Base-by-base conservation (phyloP, 2,797 vertebrate genomes). In the Coreius guichenoti region DNA sequence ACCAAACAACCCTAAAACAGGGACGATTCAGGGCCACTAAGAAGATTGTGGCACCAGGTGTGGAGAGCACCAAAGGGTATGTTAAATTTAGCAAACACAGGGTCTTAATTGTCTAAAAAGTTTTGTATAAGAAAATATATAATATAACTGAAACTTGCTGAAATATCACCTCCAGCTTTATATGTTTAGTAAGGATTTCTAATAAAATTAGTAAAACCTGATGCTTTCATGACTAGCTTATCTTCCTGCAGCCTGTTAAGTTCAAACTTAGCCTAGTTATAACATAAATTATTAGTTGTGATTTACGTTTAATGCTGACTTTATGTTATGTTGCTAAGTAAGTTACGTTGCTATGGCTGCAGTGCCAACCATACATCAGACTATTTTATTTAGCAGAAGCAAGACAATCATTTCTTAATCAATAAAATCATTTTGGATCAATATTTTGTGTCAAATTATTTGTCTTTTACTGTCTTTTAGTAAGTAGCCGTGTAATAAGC, bases 41-140 rank as follows among this genome's bases (percentile, higher is more conserved):
- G 65, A 87, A 63, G 21, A 85, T 78, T 73, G 80, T 82, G 26
- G 73, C 67, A 78, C 83, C 83, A 51, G 83, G 87, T 69, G 83
- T 82, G 70, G 83, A 85, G 83, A 82, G 72, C 63, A 85, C 79
- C 39, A 80, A 61, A 63, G 61, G 49, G 36, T 85, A 65, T 36
- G n/a, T 33, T 23, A 47, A 13, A 49, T 67, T 8, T 47, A 47
- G 13, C 45, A 47, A 14, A 47, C 13, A 47, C 3, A 8, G 1
- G 7, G 7, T 39, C 8, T 36, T 36, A n/a, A n/a, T n/a, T n/a
- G n/a, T n/a, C n/a, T n/a, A n/a, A n/a, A n/a, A n/a, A n/a, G n/a
- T 36, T 36, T 36, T 36, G 33, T 36, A 36, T 36, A 36, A n/a
- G n/a, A n/a, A n/a, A 36, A 36, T 33, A 33, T 33, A 33, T 33